These are phyloP conservation scores for Rhingia rostrata DNA, from an alignment of 2,888 invertebrate genomes.

Conservation along the genomic window DNA sequence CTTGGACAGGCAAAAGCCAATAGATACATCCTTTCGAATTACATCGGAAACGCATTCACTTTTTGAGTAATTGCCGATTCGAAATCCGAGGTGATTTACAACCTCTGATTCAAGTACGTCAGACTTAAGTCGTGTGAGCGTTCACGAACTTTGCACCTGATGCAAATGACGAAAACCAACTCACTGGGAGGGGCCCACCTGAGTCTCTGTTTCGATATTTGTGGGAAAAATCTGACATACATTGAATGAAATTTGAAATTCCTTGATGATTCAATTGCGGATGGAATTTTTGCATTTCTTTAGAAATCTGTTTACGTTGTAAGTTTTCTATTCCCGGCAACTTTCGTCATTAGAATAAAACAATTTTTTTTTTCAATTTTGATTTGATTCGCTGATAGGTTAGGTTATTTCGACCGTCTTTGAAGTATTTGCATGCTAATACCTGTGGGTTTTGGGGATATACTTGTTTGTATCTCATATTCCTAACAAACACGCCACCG, in stretches of 20 bases:
- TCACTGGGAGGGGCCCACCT: neutral
- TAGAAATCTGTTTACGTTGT: constrained; percentile 8
- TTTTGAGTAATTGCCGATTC: constrained; percentile 9
- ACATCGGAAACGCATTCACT: neutral
- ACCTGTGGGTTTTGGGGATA: constrained; percentile 34
- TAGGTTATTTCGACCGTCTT: constrained; percentile 27
- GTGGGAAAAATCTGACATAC: neutral
- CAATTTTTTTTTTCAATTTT: neutral
- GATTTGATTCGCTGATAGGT: constrained; percentile 49
- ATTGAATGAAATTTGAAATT: neutral
- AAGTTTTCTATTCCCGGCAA: constrained; percentile 12
- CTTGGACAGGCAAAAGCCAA: constrained; percentile 31
- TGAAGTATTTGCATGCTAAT: constrained; percentile 53
- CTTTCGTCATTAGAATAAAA: constrained; percentile 50
- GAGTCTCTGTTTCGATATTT: neutral
- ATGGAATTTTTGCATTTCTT: constrained; percentile 7
- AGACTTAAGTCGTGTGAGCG: constrained; percentile 9
- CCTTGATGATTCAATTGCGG: constrained; percentile 26
- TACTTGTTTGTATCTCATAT: constrained; percentile 30
- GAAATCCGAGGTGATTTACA: constrained; percentile 30
- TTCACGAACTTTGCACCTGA: constrained; percentile 34
- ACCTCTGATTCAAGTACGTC: neutral
- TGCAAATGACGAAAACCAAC: constrained; percentile 16
- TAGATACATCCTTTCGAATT: neutral
- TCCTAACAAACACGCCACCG: constrained; percentile 24